Evolutionary conservation across 2,888 invertebrate species (phyloP).

Genomic region (Kryphioiulus occultus): DNA sequence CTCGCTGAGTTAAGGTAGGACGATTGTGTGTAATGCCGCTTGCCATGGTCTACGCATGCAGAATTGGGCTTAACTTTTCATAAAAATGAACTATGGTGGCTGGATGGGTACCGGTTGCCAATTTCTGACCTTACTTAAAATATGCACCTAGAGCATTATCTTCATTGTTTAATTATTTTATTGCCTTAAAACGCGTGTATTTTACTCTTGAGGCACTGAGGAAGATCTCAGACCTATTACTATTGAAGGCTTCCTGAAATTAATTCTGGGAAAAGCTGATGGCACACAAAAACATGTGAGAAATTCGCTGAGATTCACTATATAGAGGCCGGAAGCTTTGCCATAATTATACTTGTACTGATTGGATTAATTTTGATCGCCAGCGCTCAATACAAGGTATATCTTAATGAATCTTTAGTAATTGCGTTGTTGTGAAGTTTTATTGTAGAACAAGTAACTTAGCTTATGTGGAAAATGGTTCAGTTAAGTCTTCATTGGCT

Average conservation of each 20-base stretch:
- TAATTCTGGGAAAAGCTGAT: not conserved
- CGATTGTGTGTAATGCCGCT: not conserved
- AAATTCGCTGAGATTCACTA: not conserved
- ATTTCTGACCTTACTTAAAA: not conserved
- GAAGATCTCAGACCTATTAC: not conserved
- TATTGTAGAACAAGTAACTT: too few species aligned
- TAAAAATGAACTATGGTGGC: not conserved
- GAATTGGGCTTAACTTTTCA: not conserved
- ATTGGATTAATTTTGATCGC: not conserved
- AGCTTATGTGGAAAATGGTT: too few species aligned
- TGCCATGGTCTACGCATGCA: not conserved
- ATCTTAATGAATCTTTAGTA: not conserved
- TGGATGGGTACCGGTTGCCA: not conserved
- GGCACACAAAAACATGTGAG: not conserved
- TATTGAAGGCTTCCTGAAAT: not conserved
- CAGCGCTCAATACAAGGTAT: not conserved
- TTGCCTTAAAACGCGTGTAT: not conserved
- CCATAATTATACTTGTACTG: slow-evolving; percentile 12
- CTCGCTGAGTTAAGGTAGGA: slow-evolving; percentile 16
- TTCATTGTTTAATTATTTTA: slow-evolving; percentile 23
- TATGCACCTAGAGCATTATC: slow-evolving; percentile 14
- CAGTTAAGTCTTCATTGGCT: too few species aligned
- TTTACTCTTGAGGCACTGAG: not conserved
- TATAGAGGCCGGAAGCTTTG: not conserved
- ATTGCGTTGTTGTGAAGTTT: too few species aligned